Evolutionary conservation across 1,140 invertebrate species (phyloP), one percentile per base, ranked within the genome.

Genomic region (Hyles euphorbiae): DNA sequence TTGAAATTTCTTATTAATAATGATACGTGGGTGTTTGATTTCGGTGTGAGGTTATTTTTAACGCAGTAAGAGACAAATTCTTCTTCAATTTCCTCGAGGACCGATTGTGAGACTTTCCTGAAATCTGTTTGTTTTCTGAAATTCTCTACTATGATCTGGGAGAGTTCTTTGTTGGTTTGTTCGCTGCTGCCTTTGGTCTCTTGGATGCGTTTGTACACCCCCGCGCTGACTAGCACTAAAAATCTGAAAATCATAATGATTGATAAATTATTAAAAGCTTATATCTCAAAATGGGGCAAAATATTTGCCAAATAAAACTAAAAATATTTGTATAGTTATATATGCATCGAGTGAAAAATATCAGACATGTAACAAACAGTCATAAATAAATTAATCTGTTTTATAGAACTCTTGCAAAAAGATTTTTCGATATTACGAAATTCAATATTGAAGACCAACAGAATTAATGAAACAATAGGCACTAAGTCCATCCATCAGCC

Each of bases 1-100:
- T 96, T 96, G 73, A 98, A 97, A 80, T 97, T 97, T 46, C 96
- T 88, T 48, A 98, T 93, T 0, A 98, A 75, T 5, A 98, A 88
- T 0, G 96, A 97, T 63, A 98, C 87, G 32, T 86, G 80, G 3
- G 77, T 83, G 47, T 86, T 87, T 3, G 88, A 87, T 74, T 90
- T 78, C 4, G 85, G 87, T 47, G 76, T 90, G 56, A 90, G 64
- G 5, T 89, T 90, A 56, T 90, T 92, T 56, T 91, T 92, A 88
- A 95, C 93, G 70, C 93, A 96, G 56, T 92, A 92, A 56, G 97
- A 95, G 62, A 96, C 94, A 76, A 98, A 96, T 56, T 95, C 92
- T 52, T 95, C 88, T 4, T 95, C 95, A 6, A 96, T 93, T 89
- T 96, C 95, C 74, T 97, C 94, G 0, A 98, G 93, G 0, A 97